Conservation (phyloP, 2,888 invertebrate species). For the Scaptomyza cyrtandrae region DNA sequence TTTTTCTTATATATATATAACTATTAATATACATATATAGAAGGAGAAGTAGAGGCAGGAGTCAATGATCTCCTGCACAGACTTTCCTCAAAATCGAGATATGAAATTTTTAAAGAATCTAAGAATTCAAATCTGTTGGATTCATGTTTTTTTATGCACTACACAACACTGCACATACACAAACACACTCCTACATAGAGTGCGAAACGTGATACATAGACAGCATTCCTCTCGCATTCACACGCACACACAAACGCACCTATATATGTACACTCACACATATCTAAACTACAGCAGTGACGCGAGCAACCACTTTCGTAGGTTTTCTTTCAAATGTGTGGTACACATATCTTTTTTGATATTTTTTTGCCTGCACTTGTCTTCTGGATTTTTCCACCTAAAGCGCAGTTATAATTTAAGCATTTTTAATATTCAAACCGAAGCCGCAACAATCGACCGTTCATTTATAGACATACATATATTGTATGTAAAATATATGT, state of each 20-base stretch:
- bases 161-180: constrained; percentile 65
- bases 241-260: constrained; percentile 44
- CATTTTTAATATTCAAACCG: constrained; percentile 19
- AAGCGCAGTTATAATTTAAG: background rate
- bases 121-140: constrained; percentile 53
- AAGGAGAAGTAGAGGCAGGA: background rate
- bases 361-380: constrained; percentile 36
- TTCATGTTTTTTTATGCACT: constrained; percentile 75
- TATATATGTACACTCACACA: constrained; percentile 20
- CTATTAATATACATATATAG: background rate
- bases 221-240: constrained; percentile 73
- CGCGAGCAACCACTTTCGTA: constrained; percentile 77
- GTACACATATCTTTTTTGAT: constrained; percentile 41
- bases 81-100: constrained; percentile 7
- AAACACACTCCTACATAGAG: constrained; percentile 25
- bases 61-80: constrained; percentile 27
- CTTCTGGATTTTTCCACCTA: constrained; percentile 12
- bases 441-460: constrained; percentile 39
- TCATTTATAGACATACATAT: constrained; percentile 32
- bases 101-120: constrained; percentile 40
- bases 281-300: constrained; percentile 46
- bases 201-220: constrained; percentile 76
- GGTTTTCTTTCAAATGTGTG: constrained; percentile 66
- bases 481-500: constrained; percentile 14
- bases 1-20: constrained; percentile 4